These are phyloP conservation scores for Cydia strobilella DNA, from an alignment of 1,140 invertebrate genomes.

Conservation along the genomic window DNA sequence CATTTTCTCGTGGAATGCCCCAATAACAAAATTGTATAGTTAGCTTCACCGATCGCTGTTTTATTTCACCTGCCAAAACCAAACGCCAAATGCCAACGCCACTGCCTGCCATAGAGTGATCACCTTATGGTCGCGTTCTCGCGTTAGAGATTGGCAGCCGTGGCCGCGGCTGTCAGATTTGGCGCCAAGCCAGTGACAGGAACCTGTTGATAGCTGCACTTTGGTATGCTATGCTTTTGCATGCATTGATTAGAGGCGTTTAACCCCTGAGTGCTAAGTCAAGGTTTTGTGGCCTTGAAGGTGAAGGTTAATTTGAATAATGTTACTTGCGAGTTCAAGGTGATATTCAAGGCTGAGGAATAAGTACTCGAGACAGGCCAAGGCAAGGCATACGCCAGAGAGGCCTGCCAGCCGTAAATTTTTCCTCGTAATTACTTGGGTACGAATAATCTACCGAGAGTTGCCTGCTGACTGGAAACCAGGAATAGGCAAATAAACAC, in stretches of 20 bases:
- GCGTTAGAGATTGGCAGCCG: constrained; percentile 32
- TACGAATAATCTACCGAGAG: too few species aligned
- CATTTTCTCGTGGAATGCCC: too few species aligned
- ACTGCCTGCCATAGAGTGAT: not conserved
- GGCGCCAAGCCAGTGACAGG: constrained; percentile 60
- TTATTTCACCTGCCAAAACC: not conserved
- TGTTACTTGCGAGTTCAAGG: too few species aligned
- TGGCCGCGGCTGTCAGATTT: constrained; percentile 52
- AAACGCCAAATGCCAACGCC: not conserved
- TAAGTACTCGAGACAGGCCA: too few species aligned
- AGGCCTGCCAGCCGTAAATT: too few species aligned
- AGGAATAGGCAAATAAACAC: too few species aligned
- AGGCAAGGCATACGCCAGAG: too few species aligned
- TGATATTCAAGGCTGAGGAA: too few species aligned
- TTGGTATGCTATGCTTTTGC: not conserved
- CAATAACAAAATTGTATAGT: not conserved
- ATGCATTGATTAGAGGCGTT: constrained; percentile 7
- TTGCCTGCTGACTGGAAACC: too few species aligned
- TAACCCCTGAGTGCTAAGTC: not conserved
- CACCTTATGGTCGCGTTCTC: constrained; percentile 7
- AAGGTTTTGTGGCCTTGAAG: not conserved
- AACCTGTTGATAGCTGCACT: constrained; percentile 55
- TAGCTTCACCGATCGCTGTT: not conserved
- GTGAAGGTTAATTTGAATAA: too few species aligned
- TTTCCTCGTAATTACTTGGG: too few species aligned